These are phyloP conservation scores for Babyrousa celebensis DNA, from an alignment of 2,797 vertebrate species.

Conservation along the genomic window DNA sequence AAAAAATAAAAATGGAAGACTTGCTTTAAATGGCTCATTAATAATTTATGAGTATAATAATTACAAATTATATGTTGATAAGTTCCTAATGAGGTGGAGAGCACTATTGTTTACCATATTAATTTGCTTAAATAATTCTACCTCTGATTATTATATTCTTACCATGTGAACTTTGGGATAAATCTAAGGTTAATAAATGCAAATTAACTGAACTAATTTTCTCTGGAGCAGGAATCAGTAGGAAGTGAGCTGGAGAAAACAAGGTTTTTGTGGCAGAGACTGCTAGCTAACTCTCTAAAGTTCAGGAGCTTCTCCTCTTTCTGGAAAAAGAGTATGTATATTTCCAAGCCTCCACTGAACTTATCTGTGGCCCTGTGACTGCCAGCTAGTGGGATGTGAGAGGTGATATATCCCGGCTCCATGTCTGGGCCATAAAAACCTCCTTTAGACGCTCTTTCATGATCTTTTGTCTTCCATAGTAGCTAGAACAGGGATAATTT, in stretches of 20 bases:
- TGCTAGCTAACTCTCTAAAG: neutral
- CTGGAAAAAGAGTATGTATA: too few relatives aligned
- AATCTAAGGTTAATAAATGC: neutral
- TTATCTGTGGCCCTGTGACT: neutral
- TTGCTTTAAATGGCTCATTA: neutral
- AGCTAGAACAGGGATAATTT: neutral
- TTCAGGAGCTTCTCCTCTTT: neutral
- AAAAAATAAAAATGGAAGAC: neutral
- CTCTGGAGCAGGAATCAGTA: neutral
- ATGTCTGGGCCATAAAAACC: neutral
- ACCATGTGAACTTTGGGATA: neutral
- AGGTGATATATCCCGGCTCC: neutral
- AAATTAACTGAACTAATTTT: neutral
- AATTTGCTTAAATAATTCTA: neutral
- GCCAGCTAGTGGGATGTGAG: neutral
- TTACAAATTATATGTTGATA: neutral
- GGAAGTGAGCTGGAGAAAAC: neutral
- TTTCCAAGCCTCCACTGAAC: neutral
- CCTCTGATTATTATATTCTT: neutral
- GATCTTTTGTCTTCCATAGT: neutral
- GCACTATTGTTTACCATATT: neutral
- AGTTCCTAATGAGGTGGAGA: neutral
- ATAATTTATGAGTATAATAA: constrained; percentile 14
- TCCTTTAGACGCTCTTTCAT: neutral
- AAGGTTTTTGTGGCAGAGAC: neutral